Conservation (phyloP, 1,140 invertebrate genomes). For the Sipha flava region DNA sequence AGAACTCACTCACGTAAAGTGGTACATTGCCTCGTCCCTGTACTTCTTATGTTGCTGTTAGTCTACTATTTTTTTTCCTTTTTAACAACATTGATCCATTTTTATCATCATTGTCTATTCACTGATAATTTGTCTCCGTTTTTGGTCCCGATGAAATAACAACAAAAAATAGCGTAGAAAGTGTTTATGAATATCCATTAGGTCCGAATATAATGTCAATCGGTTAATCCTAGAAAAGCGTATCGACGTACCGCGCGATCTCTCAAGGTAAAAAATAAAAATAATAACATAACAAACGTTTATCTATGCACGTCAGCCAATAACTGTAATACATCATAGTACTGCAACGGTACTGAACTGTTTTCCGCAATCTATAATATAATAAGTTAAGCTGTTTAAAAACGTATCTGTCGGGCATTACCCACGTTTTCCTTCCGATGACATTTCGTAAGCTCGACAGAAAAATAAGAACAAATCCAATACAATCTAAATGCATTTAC, state of each 20-base stretch:
- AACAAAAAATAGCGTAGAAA: not conserved
- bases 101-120: not conserved
- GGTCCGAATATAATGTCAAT: not conserved
- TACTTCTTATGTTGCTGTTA: not conserved
- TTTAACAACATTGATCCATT: not conserved
- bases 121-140: not conserved
- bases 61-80: not conserved
- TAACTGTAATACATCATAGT: no score
- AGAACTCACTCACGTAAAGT: no score
- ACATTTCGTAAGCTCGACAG: not conserved
- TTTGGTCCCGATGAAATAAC: not conserved
- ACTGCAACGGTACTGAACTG: no score
- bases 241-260: not conserved
- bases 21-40: no score
- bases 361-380: not conserved
- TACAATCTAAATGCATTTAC: no score
- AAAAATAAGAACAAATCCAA: not conserved
- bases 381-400: not conserved
- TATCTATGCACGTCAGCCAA: not conserved
- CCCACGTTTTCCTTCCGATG: not conserved
- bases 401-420: not conserved
- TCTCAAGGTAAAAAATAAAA: not conserved
- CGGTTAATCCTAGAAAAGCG: not conserved
- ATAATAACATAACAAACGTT: not conserved
- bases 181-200: not conserved